Evolutionary conservation across 1,140 invertebrate species (phyloP), one percentile per base, ranked within the genome.

Genomic region (Achatina immaculata): DNA sequence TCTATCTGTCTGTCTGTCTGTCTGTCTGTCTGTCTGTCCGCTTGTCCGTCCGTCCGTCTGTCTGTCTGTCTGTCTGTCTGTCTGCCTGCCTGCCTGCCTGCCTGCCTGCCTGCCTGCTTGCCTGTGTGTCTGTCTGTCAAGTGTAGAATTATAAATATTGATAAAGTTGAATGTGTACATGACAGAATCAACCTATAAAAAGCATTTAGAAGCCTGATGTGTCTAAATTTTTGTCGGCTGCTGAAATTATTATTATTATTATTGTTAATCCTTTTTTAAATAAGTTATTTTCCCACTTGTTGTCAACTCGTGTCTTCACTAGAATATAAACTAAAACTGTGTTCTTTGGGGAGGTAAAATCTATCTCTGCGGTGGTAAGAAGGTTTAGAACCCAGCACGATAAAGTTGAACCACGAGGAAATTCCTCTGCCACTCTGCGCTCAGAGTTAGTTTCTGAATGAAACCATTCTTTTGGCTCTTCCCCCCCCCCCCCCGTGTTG

Each of bases 31-130:
- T 62, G 24, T 24, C 58, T 62, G 7, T 24, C 58, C 24, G 24
- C 24, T 24, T 62, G 24, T 24, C 58, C 24, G 24, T 62, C 58
- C 24, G 24, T 62, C 58, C 24, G 24, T 62, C 58, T 62, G 24
- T 62, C 58, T 62, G 24, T 62, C 58, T 62, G 24, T 62, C 58
- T 62, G 24, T 62, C 58, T 62, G 24, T 62, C 58, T 62, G 24
- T 62, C 58, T 62, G 24, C 24, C 58, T 62, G 24, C 24, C 31
- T 62, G 24, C 7, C 58, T 62, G 24, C 7, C 58, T 62, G 24
- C 24, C 31, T 62, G 24, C 58, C n/a, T n/a, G n/a, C n/a, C n/a
- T n/a, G n/a, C n/a, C n/a, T n/a, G n/a, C n/a, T n/a, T n/a, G n/a
- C n/a, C n/a, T n/a, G n/a, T n/a, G n/a, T n/a, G n/a, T n/a, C n/a